Conservation (phyloP, 1,140 invertebrate species). For the Drosophila parabipectinata region DNA sequence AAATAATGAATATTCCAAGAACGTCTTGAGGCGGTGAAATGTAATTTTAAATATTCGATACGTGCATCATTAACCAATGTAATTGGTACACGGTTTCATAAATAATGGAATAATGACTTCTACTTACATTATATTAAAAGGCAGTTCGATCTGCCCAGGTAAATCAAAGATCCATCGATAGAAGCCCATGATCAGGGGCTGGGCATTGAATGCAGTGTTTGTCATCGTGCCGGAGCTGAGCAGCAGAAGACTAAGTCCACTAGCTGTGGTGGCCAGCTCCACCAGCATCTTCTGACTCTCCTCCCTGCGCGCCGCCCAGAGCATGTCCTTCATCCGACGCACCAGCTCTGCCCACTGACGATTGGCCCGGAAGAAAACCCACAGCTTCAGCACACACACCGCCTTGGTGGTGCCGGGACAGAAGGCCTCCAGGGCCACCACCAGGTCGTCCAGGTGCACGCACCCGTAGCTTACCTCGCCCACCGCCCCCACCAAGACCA, state of each 20-base stretch:
- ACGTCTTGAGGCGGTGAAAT: background rate
- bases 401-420: conserved; percentile 78
- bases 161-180: conserved; percentile 47
- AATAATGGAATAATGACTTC: background rate
- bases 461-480: conserved; percentile 69
- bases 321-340: conserved; percentile 44
- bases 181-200: conserved; percentile 55
- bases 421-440: conserved; percentile 73
- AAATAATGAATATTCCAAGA: background rate
- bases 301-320: conserved; percentile 33
- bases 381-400: conserved; percentile 68
- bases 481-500: conserved; percentile 61
- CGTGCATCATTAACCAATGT: background rate
- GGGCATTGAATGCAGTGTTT: conserved; percentile 56
- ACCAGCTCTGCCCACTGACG: conserved; percentile 51
- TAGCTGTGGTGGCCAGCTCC: conserved; percentile 42
- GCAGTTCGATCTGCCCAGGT: conserved; percentile 48
- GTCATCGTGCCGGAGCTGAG: conserved; percentile 52
- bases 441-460: conserved; percentile 61
- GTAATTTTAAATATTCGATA: background rate
- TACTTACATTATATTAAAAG: conserved; percentile 72
- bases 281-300: conserved; percentile 49
- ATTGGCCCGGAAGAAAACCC: conserved; percentile 61
- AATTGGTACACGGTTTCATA: background rate
- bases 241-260: conserved; percentile 48